Base-by-base conservation (phyloP, 2,888 invertebrate species). In the Serripes groenlandicus region DNA sequence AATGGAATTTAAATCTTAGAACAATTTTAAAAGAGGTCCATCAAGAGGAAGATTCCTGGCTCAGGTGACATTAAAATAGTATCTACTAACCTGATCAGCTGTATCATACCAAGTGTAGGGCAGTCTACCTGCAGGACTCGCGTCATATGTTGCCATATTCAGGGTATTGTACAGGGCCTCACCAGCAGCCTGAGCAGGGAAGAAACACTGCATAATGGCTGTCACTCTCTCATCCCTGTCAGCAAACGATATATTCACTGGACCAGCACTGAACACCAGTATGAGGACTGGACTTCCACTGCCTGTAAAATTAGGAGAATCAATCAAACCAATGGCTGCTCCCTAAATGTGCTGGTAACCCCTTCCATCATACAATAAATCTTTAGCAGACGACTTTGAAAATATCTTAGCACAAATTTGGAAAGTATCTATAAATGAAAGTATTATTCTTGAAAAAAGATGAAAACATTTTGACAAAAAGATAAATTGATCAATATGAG, bases 91-190 rank as follows among this genome's bases (percentile, higher is more conserved):
- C 87, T 89, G 89, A 75, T 86, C 80, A 23, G 75, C 74, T 75
- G 79, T 81, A 71, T 78, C 68, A 90, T 93, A 92, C 94, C 94
- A 94, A 2, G 94, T 94, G 74, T 89, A 90, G 2, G 94, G 93
- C 5, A 94, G 85, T 42, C 94, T 86, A 5, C 90, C 94, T 3
- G 92, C 93, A 9, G 93, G 93, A 68, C 83, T 86, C 7, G 83
- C 75, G 35, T 87, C 80, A 7, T 79, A 68, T 1, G 86, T 90
- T 42, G 81, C 85, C 78, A 87, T 90, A n/a, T 86, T 85, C 52
- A 94, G 76, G 1, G 89, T 88, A 30, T 87, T 86, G 23, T 75
- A 81, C 21, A 94, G 78, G 21, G 94, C 94, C 35, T 91, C 92
- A 0, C 94, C 94, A 0, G 92, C 86, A 0, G 91, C 88, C 84